Base-by-base conservation (phyloP, 2,888 invertebrate species). In the Linyphia triangularis region DNA sequence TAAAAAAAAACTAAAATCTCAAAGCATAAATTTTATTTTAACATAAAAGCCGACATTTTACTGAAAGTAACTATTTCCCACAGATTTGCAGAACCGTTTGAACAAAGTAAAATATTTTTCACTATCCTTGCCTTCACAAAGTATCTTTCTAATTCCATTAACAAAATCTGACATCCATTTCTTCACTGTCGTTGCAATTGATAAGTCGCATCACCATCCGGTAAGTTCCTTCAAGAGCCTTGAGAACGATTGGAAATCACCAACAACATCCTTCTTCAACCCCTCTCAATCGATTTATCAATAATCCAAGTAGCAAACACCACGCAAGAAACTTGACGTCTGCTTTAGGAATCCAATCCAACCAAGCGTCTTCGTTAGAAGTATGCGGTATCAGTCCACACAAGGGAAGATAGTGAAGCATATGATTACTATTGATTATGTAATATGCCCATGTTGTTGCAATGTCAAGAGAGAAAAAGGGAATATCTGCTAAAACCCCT, bases 381-480 rank as follows among this genome's bases (percentile, higher is more conserved):
- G 73, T 51, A 51, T 51, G 51, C 51, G n/a, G 51, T 51, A 16
- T 51, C 51, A 51, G 13, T n/a, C n/a, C n/a, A n/a, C n/a, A n/a
- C 16, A n/a, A 9, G 33, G 33, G 3, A 22, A 63, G 72, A 83
- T 63, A 75, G 51, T 67, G 75, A 67, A 40, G 84, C 84, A 65
- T 67, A 67, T 84, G 84, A 84, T 84, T 84, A 84, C 84, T 84
- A 84, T 84, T 84, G 84, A 84, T 84, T 84, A 84, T 75, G 84
- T 75, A 84, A 84, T 84, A 75, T 75, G 51, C 67, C 57, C 57
- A 24, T 40, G 30, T 69, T 57, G 81, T 69, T 33, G 81, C 19
- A 63, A 65, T 65, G 84, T 65, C 83, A 43, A 51, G n/a, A 69
- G 51, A 43, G 19, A 30, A 16, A 26, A 7, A n/a, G 9, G 28